Evolutionary conservation across 2,113 vertebrate genomes (phyloP).

Genomic region (Misgurnus mizolepis): DNA sequence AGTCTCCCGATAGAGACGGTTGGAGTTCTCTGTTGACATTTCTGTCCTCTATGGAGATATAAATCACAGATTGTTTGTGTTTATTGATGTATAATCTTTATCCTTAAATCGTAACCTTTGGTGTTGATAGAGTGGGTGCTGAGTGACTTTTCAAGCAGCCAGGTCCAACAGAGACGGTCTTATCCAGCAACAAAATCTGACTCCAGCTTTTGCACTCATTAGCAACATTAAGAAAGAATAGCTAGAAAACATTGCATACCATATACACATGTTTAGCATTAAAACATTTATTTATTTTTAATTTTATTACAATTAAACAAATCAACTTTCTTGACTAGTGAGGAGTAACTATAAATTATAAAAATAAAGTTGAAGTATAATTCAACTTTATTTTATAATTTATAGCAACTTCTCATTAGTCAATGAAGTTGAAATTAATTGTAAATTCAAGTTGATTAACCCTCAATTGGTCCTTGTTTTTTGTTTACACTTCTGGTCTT

Average conservation of each 20-base stretch:
- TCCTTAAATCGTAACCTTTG: conserved; percentile 47
- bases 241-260: not conserved
- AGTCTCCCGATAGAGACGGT: not conserved
- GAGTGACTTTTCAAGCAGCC: conserved; percentile 25
- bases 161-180: conserved; percentile 31
- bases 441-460: too few relatives aligned
- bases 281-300: not conserved
- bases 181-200: conserved; percentile 21
- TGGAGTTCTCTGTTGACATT: conserved; percentile 21
- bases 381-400: too few relatives aligned
- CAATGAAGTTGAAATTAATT: too few relatives aligned
- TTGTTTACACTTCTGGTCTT: too few relatives aligned
- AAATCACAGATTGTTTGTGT: conserved; percentile 28
- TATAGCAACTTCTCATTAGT: too few relatives aligned
- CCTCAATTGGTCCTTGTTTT: too few relatives aligned
- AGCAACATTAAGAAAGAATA: too few relatives aligned
- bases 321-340: not conserved
- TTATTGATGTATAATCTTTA: conserved; percentile 37
- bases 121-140: conserved; percentile 26
- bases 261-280: not conserved
- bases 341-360: not conserved
- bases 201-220: not conserved
- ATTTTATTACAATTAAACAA: too few relatives aligned
- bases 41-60: conserved; percentile 24
- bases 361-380: too few relatives aligned